Conservation (phyloP, 2,888 invertebrate species). For the Lutraria lutraria region DNA sequence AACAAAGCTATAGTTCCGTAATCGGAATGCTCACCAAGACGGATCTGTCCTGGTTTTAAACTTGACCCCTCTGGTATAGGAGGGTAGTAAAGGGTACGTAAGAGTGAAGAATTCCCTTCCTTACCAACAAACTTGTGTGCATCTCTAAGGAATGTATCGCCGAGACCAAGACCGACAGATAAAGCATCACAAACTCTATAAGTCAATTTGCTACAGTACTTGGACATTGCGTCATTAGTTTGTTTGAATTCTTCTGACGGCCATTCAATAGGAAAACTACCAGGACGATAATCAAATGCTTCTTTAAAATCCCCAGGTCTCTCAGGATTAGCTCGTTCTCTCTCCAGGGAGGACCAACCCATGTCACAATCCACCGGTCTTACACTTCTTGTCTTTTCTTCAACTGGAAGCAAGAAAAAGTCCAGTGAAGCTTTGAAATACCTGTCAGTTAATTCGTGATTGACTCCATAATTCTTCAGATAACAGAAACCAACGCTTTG, state of each 20-base stretch:
- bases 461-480: constrained; percentile 68
- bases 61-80: constrained; percentile 36
- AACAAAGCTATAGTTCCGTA: constrained; percentile 73
- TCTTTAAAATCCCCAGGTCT: constrained; percentile 64
- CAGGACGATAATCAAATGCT: constrained; percentile 59
- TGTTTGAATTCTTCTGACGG: constrained; percentile 46
- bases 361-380: constrained; percentile 35
- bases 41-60: constrained; percentile 71
- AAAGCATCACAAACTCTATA: constrained; percentile 47
- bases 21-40: constrained; percentile 77
- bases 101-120: constrained; percentile 28
- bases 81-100: constrained; percentile 52
- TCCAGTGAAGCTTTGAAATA: constrained; percentile 42
- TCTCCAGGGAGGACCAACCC: constrained; percentile 58
- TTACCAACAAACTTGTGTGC: constrained; percentile 41
- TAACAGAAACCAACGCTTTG: constrained; percentile 67
- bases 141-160: constrained; percentile 30
- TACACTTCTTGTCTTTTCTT: constrained; percentile 56
- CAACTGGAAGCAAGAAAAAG: constrained; percentile 63
- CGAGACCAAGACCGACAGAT: constrained; percentile 47
- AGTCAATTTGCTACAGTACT: constrained; percentile 37
- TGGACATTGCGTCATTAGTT: constrained; percentile 28
- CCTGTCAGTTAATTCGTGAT: constrained; percentile 31
- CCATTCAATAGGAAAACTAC: constrained; percentile 28
- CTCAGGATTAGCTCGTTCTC: constrained; percentile 54